Base-by-base conservation (phyloP, 2,797 vertebrate species). In the Zalophus californianus region DNA sequence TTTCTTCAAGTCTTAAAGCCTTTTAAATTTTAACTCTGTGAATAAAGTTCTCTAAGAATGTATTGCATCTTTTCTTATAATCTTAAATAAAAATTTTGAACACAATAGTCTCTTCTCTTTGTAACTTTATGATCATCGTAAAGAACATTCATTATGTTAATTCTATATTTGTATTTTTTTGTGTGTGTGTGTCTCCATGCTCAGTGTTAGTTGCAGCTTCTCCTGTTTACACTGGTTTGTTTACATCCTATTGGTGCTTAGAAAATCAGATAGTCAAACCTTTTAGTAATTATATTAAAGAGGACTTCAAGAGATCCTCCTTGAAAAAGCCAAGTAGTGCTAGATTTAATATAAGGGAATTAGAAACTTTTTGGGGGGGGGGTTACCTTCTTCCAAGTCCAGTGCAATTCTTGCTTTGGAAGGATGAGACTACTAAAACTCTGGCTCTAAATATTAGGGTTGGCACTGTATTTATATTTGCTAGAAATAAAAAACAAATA, bases 251-350 rank as follows among this genome's bases (percentile, higher is more conserved):
- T 38, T 92, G 58, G 11, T 70, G 38, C 44, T 86, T 91, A 68
- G 60, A 90, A 96, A 91, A 96, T 7, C 41, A 93, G 54, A 91
- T 50, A 92, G 5, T 29, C 72, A 68, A 94, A n/a, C 4, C 27
- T 80, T 93, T 91, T 86, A 52, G 11, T 82, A 66, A 75, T 92
- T 97, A 80, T 93, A 25, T 68, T 88, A 73, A 86, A 94, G 27
- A 92, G 2, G 32, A 95, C 25, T 25, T 64, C n/a, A 92, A 82
- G 60, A 96, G 70, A 95, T 97, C 5, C n/a, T 86, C 27, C 48
- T 48, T 78, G 52, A 66, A 89, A 96, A 75, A 78, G 1, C 14
- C 92, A 64, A 90, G 20, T 91, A 66, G 15, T 90, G 41, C 29
- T 90, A 12, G 15, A 88, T 73, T 97, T 94, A 60, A 48, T 68